These are phyloP conservation scores for Naso thynnoides DNA, from an alignment of 2,797 vertebrate species.

Conservation along the genomic window DNA sequence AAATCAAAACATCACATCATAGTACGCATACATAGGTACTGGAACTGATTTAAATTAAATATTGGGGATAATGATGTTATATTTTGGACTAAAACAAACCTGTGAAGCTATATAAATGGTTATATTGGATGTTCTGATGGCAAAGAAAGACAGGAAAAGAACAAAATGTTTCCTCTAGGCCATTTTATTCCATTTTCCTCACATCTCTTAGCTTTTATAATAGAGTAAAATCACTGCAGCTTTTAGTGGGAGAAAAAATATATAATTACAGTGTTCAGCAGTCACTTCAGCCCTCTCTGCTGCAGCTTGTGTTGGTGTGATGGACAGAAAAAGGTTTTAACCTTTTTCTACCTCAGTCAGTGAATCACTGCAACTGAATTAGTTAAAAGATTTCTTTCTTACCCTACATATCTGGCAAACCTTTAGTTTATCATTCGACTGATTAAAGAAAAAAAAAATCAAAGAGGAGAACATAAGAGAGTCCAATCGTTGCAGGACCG, in stretches of 20 bases:
- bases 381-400: background rate
- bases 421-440: background rate
- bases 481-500: background rate
- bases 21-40: background rate
- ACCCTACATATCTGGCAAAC: background rate
- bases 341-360: background rate
- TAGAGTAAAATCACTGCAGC: conserved; percentile 8
- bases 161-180: background rate
- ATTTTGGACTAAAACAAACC: too few relatives aligned
- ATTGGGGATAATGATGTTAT: background rate
- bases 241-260: conserved; percentile 12
- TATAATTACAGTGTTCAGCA: conserved; percentile 34
- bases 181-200: conserved; percentile 2
- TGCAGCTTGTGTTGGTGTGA: conserved; percentile 27
- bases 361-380: background rate
- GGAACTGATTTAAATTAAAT: too few relatives aligned
- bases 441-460: background rate
- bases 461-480: background rate
- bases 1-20: background rate
- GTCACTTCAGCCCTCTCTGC: conserved; percentile 25
- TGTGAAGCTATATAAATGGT: background rate
- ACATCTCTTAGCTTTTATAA: conserved; percentile 7
- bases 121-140: background rate
- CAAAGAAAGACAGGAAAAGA: background rate
- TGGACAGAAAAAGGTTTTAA: conserved; percentile 1